These are phyloP conservation scores for Scelioninae gen. 1 DNA, from an alignment of 2,888 invertebrate species.

Conservation along the genomic window DNA sequence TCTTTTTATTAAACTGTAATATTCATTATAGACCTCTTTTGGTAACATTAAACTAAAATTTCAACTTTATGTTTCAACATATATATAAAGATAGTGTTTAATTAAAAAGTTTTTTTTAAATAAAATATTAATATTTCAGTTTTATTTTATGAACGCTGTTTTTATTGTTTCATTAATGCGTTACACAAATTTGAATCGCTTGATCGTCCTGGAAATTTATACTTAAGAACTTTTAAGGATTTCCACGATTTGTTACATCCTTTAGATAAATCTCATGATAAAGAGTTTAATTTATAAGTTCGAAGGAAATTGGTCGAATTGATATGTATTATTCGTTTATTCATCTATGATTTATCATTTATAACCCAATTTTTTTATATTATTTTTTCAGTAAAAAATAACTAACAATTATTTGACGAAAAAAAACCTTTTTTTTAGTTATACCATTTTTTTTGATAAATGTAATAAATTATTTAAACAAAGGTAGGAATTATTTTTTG, in stretches of 20 bases:
- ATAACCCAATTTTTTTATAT: conserved; percentile 9
- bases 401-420: no score
- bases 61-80: no score
- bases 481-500: not conserved
- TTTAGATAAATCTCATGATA: conserved; percentile 32
- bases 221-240: conserved; percentile 1
- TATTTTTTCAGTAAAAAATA: no score
- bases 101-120: no score
- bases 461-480: no score
- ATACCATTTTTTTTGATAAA: not conserved
- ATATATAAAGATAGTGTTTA: no score
- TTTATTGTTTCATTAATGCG: not conserved
- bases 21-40: no score
- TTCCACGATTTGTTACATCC: conserved; percentile 16
- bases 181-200: not conserved
- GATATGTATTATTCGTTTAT: conserved; percentile 36
- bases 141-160: not conserved
- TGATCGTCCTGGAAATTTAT: conserved; percentile 4
- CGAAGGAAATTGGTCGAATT: conserved; percentile 1
- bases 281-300: conserved; percentile 31
- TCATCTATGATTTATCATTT: conserved; percentile 10
- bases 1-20: no score
- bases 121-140: no score
- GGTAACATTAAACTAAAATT: no score
- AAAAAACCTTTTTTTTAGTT: no score